A percentile compares a stretch with the other conserved stretches of the same genome.
These are phyloP conservation scores for Dendronephthya gigantea DNA, from an alignment of 64 coral and sea anemone species.

Conservation along the genomic window DNA sequence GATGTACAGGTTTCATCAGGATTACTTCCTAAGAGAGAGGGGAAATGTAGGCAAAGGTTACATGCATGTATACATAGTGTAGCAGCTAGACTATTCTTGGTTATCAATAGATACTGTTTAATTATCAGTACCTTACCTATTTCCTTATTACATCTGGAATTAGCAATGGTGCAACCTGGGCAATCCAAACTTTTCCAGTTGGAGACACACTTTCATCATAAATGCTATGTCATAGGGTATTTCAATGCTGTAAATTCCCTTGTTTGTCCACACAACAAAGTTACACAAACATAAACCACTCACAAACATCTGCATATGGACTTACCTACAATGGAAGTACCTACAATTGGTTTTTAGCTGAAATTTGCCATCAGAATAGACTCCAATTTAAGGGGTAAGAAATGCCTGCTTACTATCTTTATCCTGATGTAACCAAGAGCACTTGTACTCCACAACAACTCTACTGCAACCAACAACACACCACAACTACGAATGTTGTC, in stretches of 20 bases:
- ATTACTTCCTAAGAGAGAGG: no score
- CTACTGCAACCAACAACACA: not conserved
- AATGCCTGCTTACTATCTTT: not conserved
- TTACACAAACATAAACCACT: not conserved
- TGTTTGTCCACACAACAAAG: not conserved
- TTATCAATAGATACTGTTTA: no score
- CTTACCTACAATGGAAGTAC: not conserved
- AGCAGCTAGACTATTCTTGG: no score
- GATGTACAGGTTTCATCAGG: no score
- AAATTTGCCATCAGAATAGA: not conserved
- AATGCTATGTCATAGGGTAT: not conserved
- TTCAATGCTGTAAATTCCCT: not conserved
- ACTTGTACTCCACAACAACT: not conserved
- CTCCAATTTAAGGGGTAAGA: not conserved
- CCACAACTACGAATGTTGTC: not conserved
- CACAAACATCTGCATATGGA: not conserved
- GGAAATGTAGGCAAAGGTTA: no score
- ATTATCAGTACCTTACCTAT: not conserved
- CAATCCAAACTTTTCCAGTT: not conserved
- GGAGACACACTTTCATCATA: not conserved
- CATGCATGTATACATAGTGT: no score
- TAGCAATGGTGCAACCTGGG: not conserved
- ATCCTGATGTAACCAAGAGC: not conserved
- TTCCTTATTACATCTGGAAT: not conserved
- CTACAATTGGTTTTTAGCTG: not conserved